Evolutionary conservation across 2,888 invertebrate species (phyloP).

Genomic region (Macrosiphum euphorbiae): DNA sequence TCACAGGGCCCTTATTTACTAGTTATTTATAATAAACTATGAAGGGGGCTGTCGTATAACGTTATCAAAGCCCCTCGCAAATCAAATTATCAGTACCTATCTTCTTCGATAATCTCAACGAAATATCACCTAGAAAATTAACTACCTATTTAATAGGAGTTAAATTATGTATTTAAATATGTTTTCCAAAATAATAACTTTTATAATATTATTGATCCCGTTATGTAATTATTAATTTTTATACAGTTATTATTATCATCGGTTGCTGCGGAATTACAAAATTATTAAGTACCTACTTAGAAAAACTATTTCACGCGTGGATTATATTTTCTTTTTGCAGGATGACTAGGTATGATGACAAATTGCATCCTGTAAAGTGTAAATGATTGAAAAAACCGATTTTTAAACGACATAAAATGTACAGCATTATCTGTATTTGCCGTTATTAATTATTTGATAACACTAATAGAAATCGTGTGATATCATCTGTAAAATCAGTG

Average conservation of each 20-base stretch:
- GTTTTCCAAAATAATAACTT: not conserved
- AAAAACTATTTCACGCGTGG: not conserved
- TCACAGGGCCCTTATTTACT: too few species aligned
- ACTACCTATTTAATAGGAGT: not conserved
- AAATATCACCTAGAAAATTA: not conserved
- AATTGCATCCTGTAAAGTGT: not conserved
- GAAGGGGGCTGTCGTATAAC: too few species aligned
- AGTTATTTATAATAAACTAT: too few species aligned
- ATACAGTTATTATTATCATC: not conserved
- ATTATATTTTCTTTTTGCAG: not conserved
- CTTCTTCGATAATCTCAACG: not conserved
- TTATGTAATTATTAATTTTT: not conserved
- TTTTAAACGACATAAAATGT: not conserved
- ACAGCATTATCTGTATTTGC: not conserved
- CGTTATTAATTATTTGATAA: not conserved
- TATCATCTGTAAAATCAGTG: not conserved
- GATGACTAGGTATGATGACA: not conserved
- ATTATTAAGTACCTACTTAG: not conserved
- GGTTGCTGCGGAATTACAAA: not conserved
- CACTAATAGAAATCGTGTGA: not conserved
- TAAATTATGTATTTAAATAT: not conserved
- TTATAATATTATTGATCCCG: not conserved
- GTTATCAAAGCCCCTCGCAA: too few species aligned
- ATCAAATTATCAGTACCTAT: too few species aligned
- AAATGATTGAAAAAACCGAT: not conserved